A percentile compares a stretch with the other conserved stretches of the same genome.
Conservation (phyloP, 2,888 invertebrate species). For the Eupsilia transversa region DNA sequence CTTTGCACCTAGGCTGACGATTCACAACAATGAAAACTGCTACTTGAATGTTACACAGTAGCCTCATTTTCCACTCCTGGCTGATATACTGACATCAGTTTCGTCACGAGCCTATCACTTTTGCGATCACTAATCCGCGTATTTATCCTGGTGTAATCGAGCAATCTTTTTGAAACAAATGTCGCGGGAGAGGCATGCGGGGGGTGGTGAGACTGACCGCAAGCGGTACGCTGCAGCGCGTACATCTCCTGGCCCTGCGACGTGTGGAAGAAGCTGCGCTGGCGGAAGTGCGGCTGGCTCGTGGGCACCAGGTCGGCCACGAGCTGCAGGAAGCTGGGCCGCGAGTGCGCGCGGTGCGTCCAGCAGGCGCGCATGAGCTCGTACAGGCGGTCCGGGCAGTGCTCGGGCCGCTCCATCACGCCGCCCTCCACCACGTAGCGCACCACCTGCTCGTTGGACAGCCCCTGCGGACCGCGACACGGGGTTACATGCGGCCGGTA, state of each 20-base stretch:
- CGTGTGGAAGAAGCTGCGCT: conserved; percentile 92
- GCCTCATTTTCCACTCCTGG: conserved; percentile 45
- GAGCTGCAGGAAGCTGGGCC: conserved; percentile 96
- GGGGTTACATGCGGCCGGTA: background rate
- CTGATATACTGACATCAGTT: background rate
- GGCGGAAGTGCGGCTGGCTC: conserved; percentile 91
- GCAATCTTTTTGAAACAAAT: background rate
- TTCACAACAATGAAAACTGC: conserved; percentile 1
- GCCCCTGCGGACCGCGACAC: conserved; percentile 89
- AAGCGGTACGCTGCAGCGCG: conserved; percentile 80
- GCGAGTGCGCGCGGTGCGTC: conserved; percentile 94
- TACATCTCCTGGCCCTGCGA: conserved; percentile 91
- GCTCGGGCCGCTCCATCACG: conserved; percentile 98
- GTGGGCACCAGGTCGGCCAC: conserved; percentile 93
- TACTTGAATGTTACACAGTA: background rate
- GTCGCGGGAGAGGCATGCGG: background rate
- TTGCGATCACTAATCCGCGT: background rate
- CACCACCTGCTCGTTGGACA: conserved; percentile 98
- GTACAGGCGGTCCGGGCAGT: conserved; percentile 98
- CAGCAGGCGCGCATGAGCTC: conserved; percentile 98
- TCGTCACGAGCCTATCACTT: background rate
- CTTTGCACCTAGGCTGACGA: background rate
- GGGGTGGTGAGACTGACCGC: conserved; percentile 72
- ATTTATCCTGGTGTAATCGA: background rate
- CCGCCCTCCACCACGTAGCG: conserved; percentile 97